phyloP scores from a whole-genome alignment of 2,797 vertebrate species.

The Erpetoichthys calabaricus region DNA sequence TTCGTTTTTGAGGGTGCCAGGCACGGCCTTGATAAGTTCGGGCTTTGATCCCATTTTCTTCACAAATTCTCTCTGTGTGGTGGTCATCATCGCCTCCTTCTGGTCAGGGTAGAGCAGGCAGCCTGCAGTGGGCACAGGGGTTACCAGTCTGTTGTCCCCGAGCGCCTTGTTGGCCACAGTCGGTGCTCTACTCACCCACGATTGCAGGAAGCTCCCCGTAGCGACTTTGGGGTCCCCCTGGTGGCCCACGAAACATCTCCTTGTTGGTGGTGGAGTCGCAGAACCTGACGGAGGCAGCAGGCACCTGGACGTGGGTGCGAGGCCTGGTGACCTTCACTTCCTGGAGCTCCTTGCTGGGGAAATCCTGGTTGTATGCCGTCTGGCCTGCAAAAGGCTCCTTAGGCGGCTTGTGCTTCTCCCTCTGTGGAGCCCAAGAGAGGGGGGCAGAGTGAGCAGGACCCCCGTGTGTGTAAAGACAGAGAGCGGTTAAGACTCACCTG shows the following conservation, averaged over 20 bases:
- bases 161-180: too few species aligned
- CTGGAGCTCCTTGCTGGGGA: slow-evolving; percentile 5
- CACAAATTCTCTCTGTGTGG: slow-evolving; percentile 36
- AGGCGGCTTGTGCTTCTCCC: slow-evolving; percentile 3
- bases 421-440: slow-evolving; percentile 10
- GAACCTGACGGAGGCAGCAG: not conserved
- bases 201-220: slow-evolving; percentile 36
- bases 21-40: slow-evolving; percentile 26
- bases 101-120: slow-evolving; percentile 42
- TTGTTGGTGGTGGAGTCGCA: slow-evolving; percentile 3
- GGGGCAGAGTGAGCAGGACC: not conserved
- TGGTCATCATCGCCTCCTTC: slow-evolving; percentile 42
- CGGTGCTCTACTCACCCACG: slow-evolving; percentile 34
- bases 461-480: not conserved
- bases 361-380: slow-evolving; percentile 9
- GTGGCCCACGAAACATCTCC: slow-evolving; percentile 10
- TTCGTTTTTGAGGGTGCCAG: slow-evolving; percentile 23
- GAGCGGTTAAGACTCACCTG: not conserved
- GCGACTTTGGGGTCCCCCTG: slow-evolving; percentile 12
- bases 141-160: not conserved
- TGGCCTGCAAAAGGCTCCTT: slow-evolving; percentile 10
- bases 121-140: slow-evolving; percentile 19
- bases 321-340: slow-evolving; percentile 4
- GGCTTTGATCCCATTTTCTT: slow-evolving; percentile 21
- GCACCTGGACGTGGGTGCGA: slow-evolving; percentile 1